Evolutionary conservation across 2,888 invertebrate species (phyloP).

Genomic region (Drosophila monieri): DNA sequence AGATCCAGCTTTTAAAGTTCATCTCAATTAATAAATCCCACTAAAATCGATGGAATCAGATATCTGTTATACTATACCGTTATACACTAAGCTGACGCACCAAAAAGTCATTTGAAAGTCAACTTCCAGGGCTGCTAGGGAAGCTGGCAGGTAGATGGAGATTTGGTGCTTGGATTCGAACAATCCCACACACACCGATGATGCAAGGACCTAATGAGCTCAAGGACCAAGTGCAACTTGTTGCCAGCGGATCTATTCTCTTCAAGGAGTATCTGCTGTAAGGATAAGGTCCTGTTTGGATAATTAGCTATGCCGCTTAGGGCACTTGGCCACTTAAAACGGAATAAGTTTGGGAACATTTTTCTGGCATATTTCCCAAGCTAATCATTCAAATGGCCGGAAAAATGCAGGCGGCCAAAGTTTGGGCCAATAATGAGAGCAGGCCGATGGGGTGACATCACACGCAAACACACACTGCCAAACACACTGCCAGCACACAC

Average conservation of each 20-base stretch:
- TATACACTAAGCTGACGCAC: no score
- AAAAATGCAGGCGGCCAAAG: conserved; percentile 49
- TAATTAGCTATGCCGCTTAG: no score
- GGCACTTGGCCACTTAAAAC: not conserved
- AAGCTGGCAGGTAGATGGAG: conserved; percentile 32
- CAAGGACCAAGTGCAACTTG: no score
- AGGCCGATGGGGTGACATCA: conserved; percentile 30
- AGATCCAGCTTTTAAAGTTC: no score
- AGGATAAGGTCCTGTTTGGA: not conserved
- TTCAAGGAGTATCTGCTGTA: no score
- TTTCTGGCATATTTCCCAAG: conserved; percentile 6
- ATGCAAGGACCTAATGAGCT: not conserved
- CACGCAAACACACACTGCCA: conserved; percentile 27
- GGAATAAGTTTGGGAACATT: no score
- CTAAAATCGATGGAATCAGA: no score
- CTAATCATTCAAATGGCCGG: conserved; percentile 30
- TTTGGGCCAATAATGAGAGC: conserved; percentile 47
- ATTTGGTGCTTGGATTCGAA: conserved; percentile 10
- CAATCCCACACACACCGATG: not conserved
- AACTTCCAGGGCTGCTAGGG: conserved; percentile 19
- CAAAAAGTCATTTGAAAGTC: conserved; percentile 74
- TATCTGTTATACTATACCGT: no score
- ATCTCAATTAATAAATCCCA: no score
- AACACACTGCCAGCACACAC: not conserved
- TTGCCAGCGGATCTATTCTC: no score